A percentile compares a stretch with the other conserved stretches of the same genome.
These are phyloP conservation scores for Erebia epiphron DNA, from an alignment of 2,888 invertebrate genomes.

Conservation along the genomic window DNA sequence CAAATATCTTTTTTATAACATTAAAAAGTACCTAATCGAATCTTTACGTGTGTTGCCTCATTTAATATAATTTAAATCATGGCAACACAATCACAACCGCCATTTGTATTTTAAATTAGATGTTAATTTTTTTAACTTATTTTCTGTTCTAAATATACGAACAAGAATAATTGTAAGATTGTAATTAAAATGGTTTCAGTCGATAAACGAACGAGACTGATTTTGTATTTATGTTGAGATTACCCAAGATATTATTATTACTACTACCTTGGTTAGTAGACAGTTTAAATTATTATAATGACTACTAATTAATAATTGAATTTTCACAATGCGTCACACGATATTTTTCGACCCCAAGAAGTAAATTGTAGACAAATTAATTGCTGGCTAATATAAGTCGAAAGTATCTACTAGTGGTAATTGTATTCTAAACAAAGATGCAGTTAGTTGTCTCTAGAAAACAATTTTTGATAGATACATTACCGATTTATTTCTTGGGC, in stretches of 20 bases:
- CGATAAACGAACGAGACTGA: slow-evolving; percentile 67
- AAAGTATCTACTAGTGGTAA: neutral
- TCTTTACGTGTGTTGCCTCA: slow-evolving; percentile 46
- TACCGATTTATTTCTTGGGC: slow-evolving; percentile 5
- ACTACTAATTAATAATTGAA: too few species aligned
- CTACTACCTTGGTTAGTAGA: neutral
- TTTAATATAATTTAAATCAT: slow-evolving; percentile 50
- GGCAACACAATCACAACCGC: slow-evolving; percentile 43
- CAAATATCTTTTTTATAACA: neutral
- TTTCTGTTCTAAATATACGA: slow-evolving; percentile 14
- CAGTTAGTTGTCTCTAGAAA: neutral
- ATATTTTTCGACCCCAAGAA: neutral
- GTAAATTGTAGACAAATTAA: neutral
- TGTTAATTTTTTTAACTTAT: slow-evolving; percentile 22
- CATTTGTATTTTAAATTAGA: slow-evolving; percentile 26
- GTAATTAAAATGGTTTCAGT: slow-evolving; percentile 16
- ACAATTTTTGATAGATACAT: neutral
- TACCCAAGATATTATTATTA: slow-evolving; percentile 13
- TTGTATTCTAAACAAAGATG: neutral
- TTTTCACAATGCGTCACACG: neutral
- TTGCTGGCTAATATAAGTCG: neutral
- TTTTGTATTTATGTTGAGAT: slow-evolving; percentile 63
- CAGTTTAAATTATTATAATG: too few species aligned
- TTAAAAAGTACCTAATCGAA: neutral
- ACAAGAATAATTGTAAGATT: slow-evolving; percentile 19